A percentile compares a stretch with the other conserved stretches of the same genome.
Evolutionary conservation across 2,888 invertebrate genomes (phyloP).

Genomic region (Lutraria lutraria): DNA sequence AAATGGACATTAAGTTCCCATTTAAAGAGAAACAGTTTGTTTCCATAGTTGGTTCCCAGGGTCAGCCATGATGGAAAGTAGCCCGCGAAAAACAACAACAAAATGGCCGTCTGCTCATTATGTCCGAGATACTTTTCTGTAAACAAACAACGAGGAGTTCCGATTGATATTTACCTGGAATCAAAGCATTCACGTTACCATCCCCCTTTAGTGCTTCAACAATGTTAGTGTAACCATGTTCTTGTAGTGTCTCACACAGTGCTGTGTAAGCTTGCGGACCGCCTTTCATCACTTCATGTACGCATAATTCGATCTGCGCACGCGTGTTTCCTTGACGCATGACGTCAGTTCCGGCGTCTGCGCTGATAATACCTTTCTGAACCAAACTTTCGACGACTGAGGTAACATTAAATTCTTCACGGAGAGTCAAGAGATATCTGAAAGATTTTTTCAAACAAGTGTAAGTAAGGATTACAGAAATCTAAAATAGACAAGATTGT

Average conservation of each 20-base stretch:
- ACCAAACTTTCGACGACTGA: constrained; percentile 72
- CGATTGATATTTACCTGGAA: constrained; percentile 60
- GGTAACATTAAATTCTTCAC: constrained; percentile 74
- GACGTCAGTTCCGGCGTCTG: constrained; percentile 72
- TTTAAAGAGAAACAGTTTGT: too few relatives aligned
- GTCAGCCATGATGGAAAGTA: too few relatives aligned
- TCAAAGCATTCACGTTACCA: constrained; percentile 55
- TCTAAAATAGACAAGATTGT: too few relatives aligned
- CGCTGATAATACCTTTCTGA: constrained; percentile 69
- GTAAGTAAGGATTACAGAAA: too few relatives aligned
- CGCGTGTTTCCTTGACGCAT: constrained; percentile 69
- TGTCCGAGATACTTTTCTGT: too few relatives aligned
- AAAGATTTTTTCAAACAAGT: neutral
- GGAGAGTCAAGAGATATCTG: constrained; percentile 74
- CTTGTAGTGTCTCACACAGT: constrained; percentile 73
- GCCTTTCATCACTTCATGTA: constrained; percentile 72
- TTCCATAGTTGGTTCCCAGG: too few relatives aligned
- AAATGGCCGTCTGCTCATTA: too few relatives aligned
- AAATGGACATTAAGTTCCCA: too few relatives aligned
- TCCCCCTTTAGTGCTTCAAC: constrained; percentile 70
- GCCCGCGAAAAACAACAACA: too few relatives aligned
- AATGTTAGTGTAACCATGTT: constrained; percentile 74
- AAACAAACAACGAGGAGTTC: too few relatives aligned
- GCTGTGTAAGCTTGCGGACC: constrained; percentile 66
- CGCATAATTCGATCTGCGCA: constrained; percentile 71